phyloP scores from a whole-genome alignment of 1,140 invertebrate genomes.

The Heliconius hermathena region DNA sequence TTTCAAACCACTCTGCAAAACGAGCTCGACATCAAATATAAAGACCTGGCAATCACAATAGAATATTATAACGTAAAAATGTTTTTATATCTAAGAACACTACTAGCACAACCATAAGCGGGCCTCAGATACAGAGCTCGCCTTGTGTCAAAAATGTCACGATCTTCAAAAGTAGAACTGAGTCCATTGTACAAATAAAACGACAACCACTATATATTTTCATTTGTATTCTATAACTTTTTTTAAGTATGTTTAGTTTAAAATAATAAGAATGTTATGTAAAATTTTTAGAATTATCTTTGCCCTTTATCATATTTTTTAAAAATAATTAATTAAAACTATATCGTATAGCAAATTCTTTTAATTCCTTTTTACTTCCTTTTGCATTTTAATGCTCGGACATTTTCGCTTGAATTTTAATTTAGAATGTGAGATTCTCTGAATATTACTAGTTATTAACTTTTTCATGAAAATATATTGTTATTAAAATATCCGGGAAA shows the following conservation, averaged over 20 bases:
- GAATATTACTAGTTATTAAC: not conserved
- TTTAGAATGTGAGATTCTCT: not conserved
- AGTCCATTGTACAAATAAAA: not conserved
- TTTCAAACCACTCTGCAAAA: slow-evolving; percentile 5
- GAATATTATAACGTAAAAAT: slow-evolving; percentile 13
- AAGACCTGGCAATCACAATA: slow-evolving; percentile 14
- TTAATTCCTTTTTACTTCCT: not conserved
- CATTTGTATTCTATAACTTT: no score
- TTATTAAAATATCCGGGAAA: not conserved
- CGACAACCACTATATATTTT: not conserved
- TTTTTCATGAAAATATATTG: not conserved
- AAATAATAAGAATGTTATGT: not conserved
- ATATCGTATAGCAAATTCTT: no score
- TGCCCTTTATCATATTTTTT: no score
- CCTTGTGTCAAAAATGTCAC: not conserved
- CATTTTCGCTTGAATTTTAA: not conserved
- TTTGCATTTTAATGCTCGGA: not conserved
- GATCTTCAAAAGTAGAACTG: not conserved
- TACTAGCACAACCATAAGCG: not conserved
- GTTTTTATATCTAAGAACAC: slow-evolving; percentile 6
- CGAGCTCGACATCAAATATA: slow-evolving; percentile 3
- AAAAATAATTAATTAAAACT: no score
- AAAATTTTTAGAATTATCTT: not conserved
- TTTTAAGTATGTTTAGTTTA: no score
- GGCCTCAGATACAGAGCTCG: not conserved